Conservation (phyloP, 2,113 vertebrate species). For the Acrocephalus kingi region DNA sequence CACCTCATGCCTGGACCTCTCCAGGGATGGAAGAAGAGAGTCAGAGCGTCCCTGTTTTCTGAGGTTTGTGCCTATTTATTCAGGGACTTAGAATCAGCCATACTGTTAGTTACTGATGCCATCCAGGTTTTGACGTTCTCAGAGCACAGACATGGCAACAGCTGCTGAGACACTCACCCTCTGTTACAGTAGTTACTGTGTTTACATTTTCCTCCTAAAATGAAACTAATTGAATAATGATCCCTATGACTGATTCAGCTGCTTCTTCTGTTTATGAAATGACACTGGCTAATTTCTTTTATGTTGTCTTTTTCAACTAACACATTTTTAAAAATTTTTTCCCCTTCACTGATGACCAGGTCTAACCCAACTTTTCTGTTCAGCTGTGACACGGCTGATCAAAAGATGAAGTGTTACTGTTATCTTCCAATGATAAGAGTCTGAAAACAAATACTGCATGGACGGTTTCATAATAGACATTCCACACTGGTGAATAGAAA, state of each 20-base stretch:
- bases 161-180: background rate
- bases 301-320: background rate
- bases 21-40: background rate
- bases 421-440: background rate
- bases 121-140: background rate
- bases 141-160: background rate
- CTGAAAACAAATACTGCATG: background rate
- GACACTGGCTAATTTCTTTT: background rate
- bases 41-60: background rate
- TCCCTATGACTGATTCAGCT: background rate
- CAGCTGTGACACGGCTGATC: background rate
- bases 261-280: background rate
- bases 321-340: rapidly evolving
- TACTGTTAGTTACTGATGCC: background rate
- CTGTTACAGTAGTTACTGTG: background rate
- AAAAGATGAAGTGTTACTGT: background rate
- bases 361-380: background rate
- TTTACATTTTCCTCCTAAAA: background rate
- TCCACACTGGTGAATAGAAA: background rate
- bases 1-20: background rate
- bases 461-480: background rate
- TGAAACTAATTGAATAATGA: background rate
- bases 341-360: background rate
- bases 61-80: background rate
- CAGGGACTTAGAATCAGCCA: background rate